These are phyloP conservation scores for Stenolophus ochropezus DNA, from an alignment of 2,888 invertebrate genomes.

Conservation along the genomic window DNA sequence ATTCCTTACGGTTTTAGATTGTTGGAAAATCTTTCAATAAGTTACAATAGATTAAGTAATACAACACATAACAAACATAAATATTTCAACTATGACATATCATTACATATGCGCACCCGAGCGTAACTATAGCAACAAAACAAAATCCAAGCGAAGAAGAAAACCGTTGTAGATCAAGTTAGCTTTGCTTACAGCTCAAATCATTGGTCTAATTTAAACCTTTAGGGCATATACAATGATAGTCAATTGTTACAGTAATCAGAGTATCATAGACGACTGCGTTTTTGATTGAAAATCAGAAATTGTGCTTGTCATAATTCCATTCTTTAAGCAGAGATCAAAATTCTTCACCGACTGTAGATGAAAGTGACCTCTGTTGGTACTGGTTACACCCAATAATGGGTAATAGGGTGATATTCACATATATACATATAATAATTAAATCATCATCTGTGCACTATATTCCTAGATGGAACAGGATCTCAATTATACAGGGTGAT, in stretches of 20 bases:
- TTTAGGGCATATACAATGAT: neutral
- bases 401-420: no score
- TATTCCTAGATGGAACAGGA: no score
- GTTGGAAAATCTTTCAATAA: neutral
- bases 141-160: neutral
- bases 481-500: no score
- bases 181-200: neutral
- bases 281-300: neutral
- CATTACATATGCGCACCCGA: neutral
- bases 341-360: no score
- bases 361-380: no score
- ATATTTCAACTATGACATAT: neutral
- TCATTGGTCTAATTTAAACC: neutral
- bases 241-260: neutral
- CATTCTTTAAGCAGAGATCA: no score
- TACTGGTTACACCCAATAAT: no score
- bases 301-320: neutral
- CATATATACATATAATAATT: no score
- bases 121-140: conserved; percentile 6
- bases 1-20: neutral
- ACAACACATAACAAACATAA: neutral
- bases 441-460: no score
- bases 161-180: neutral
- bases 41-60: conserved; percentile 11
- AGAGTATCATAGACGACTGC: neutral